Percentiles rank a stretch among this genome's conserved stretches.
Conservation (phyloP, 2,797 vertebrate species). For the Sebastes vulpes region DNA sequence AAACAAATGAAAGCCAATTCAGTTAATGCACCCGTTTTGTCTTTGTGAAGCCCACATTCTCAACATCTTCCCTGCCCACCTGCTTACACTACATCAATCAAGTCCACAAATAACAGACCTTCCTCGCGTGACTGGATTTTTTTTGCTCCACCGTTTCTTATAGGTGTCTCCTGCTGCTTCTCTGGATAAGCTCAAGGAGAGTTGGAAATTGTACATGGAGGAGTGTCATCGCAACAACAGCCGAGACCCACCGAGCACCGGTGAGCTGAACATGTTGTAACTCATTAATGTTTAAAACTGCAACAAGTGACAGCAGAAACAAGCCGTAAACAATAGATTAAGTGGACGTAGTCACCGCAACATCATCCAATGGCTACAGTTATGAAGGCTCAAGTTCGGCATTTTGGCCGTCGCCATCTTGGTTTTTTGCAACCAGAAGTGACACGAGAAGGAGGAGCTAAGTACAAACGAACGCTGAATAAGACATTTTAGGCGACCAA, state of each 20-base stretch:
- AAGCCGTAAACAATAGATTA: too few species aligned
- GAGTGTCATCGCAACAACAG: conserved; percentile 91
- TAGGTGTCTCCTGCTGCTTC: conserved; percentile 86
- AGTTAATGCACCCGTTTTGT: not conserved
- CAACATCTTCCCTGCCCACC: not conserved
- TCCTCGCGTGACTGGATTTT: not conserved
- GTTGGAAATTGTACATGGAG: conserved; percentile 90
- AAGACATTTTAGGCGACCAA: not conserved
- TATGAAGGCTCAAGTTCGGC: not conserved
- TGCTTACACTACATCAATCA: not conserved
- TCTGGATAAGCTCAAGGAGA: conserved; percentile 87
- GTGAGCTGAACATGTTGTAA: conserved; percentile 75
- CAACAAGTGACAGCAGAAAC: not conserved
- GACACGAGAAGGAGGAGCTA: too few species aligned
- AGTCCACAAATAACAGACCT: not conserved
- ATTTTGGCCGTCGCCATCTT: not conserved
- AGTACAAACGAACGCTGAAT: too few species aligned
- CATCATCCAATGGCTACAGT: not conserved
- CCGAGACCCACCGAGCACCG: conserved; percentile 80
- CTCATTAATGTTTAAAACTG: not conserved
- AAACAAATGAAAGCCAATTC: conserved; percentile 30
- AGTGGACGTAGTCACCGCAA: not conserved
- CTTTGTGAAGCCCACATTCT: not conserved
- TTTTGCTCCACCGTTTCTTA: not conserved
- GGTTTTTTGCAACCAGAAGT: too few species aligned